Base-by-base conservation (phyloP, 2,888 invertebrate genomes). In the Cheilosia urbana region DNA sequence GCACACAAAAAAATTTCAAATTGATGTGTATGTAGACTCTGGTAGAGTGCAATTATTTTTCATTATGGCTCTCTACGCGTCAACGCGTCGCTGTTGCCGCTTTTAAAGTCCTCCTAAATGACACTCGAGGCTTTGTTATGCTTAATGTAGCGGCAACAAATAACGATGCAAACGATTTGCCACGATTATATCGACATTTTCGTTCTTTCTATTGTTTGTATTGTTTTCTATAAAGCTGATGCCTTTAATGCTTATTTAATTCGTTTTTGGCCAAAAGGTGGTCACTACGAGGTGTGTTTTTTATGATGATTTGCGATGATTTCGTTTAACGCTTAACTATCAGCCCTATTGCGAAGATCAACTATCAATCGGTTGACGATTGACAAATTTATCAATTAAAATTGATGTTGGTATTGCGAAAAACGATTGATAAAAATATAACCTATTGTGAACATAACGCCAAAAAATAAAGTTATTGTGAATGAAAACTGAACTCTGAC, bases 11-110 rank as follows among this genome's bases (percentile, higher is more conserved):
- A 60, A 45, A 51, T 24, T 24, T 40, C 58, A 58, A 66, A 68
- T 76, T 51, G 58, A 51, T 21, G 60, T 68, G 66, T 58, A 45
- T 68, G 66, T 58, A 45, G 45, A 37, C 13, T 45, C 30, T 30
- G 30, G 45, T 11, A 58, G 66, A 68, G 66, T 68, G 76, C 58
- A 76, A 76, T 76, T 76, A 76, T 76, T 76, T 66, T 45, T 45
- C 76, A 76, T 76, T 76, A 76, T 51, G 49, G 40, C 34, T 60
- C 42, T 45, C 24, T 66, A 58, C 55, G 49, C 65, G 57, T 65
- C 65, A 66, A 55, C 55, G 51, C 51, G 21, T 51, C 4, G 37
- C 4, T 13, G 21, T 27, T 30, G 24, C 45, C 63, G 63, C 55
- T 58, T 62, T 45, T 71, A 17, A 58, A 58, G 51, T 21, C 19